Conservation (phyloP, 2,113 vertebrate genomes). For the Scopus umbretta region DNA sequence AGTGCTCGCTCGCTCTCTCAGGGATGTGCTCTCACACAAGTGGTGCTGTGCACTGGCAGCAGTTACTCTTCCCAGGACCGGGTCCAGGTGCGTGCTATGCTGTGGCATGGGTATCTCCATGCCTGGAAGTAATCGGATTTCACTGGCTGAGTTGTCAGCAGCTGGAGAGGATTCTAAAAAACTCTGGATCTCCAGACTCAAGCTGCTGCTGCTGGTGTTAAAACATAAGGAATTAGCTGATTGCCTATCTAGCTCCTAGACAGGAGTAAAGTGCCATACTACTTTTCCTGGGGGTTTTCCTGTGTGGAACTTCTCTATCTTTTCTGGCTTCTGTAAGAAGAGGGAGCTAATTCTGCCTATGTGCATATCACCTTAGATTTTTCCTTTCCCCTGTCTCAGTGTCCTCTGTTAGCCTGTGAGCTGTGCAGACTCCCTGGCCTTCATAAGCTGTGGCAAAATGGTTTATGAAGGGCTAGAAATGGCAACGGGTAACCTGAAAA, state of each 20-base stretch:
- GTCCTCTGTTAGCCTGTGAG: neutral
- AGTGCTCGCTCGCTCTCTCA: rapidly evolving
- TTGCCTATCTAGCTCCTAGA: neutral
- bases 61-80: neutral
- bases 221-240: neutral
- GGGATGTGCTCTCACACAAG: neutral
- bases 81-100: neutral
- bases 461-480: neutral
- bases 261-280: neutral
- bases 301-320: neutral
- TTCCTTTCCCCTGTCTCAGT: neutral
- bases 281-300: neutral
- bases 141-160: neutral
- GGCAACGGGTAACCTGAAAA: neutral
- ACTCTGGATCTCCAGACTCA: neutral
- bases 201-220: neutral
- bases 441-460: neutral
- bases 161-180: neutral
- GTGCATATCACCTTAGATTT: neutral
- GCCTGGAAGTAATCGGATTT: neutral
- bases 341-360: neutral
- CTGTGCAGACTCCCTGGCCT: neutral
- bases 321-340: neutral
- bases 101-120: neutral
- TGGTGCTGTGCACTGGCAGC: neutral